Percentiles rank a stretch among this genome's conserved stretches.
These are phyloP conservation scores for Caenorhabditis sp. DNA, from an alignment of 2,888 invertebrate species.

Conservation along the genomic window DNA sequence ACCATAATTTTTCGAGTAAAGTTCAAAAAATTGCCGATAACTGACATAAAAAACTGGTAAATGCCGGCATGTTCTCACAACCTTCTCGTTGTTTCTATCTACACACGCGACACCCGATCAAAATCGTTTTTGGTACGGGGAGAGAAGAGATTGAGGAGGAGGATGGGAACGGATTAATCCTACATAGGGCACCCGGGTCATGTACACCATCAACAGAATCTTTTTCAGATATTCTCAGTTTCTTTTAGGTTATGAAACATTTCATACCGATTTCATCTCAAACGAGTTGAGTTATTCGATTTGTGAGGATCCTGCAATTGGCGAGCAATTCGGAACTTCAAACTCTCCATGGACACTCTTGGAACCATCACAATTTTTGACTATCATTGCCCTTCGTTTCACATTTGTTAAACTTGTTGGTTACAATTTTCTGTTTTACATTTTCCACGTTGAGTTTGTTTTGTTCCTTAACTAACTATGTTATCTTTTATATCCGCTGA, in stretches of 20 bases:
- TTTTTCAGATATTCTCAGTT: slow-evolving; percentile 10
- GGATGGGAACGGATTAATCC: slow-evolving; percentile 34
- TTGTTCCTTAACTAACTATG: no score
- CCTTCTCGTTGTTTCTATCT: slow-evolving; percentile 42
- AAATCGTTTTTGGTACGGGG: slow-evolving; percentile 32
- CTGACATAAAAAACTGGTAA: slow-evolving; percentile 45
- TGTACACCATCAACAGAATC: slow-evolving; percentile 31
- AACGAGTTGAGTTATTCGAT: no score
- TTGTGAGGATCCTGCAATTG: no score
- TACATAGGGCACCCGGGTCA: slow-evolving; percentile 50
- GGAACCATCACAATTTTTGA: no score
- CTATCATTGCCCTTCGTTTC: no score
- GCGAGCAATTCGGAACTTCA: no score
- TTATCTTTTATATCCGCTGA: no score
- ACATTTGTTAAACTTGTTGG: no score
- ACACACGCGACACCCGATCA: slow-evolving; percentile 40
- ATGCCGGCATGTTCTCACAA: slow-evolving; percentile 28
- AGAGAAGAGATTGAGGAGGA: slow-evolving; percentile 9
- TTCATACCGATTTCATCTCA: no score
- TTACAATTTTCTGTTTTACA: no score
- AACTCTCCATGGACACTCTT: no score
- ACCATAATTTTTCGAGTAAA: slow-evolving; percentile 20
- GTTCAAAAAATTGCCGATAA: slow-evolving; percentile 48
- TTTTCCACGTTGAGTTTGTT: no score
- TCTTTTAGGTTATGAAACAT: background rate